A percentile compares a stretch with the other conserved stretches of the same genome.
Evolutionary conservation across 2,113 vertebrate species (phyloP).

Genomic region (Baryphthengus martii): DNA sequence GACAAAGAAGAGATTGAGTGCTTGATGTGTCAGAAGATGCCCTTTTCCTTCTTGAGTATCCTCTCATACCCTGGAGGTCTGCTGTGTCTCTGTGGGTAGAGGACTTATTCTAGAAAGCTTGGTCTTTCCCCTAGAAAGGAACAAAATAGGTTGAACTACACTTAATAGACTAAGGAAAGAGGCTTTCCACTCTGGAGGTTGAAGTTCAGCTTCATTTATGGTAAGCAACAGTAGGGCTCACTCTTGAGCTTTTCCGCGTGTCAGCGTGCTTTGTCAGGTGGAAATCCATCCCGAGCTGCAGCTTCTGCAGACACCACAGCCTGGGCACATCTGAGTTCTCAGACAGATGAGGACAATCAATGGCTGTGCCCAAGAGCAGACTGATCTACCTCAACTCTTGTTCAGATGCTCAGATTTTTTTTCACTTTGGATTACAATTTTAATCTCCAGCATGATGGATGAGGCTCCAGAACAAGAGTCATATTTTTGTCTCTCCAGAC

Average conservation of each 20-base stretch:
- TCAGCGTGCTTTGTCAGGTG: neutral
- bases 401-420: neutral
- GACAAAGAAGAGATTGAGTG: neutral
- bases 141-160: neutral
- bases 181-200: neutral
- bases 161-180: neutral
- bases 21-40: neutral
- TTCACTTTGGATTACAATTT: neutral
- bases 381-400: neutral
- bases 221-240: neutral
- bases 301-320: neutral
- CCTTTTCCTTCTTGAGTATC: neutral
- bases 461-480: neutral
- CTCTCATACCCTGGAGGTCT: neutral
- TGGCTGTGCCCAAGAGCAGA: neutral
- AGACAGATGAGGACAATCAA: neutral
- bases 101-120: neutral
- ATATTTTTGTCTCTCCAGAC: neutral
- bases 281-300: neutral
- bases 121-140: neutral
- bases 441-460: neutral
- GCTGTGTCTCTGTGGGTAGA: neutral
- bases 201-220: neutral
- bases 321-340: neutral
- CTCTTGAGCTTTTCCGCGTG: rapidly evolving